Evolutionary conservation across 1,140 invertebrate genomes (phyloP), one percentile per base, ranked within the genome.

Genomic region (Caenorhabditis inopinata): DNA sequence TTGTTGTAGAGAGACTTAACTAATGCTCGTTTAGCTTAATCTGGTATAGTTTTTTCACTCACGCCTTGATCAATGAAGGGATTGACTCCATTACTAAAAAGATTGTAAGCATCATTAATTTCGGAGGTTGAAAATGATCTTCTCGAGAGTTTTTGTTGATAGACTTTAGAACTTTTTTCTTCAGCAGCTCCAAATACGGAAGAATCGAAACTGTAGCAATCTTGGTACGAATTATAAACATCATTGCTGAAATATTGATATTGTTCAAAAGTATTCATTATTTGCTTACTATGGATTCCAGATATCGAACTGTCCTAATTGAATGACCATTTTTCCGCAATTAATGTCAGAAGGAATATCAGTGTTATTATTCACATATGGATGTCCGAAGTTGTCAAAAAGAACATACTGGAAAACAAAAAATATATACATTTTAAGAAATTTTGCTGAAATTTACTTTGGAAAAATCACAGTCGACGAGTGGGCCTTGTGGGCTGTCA

Each of bases 1-100:
- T 88, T 88, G 53, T 83, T 86, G 12, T 79, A 77, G 47, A 88
- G 83, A 83, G 88, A 85, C 68, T 89, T n/a, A 35, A 74, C 38
- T 46, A 16, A 18, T 48, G 35, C 2, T 62, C 18, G 7, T 32
- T 23, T 38, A 1, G 35, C 27, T 45, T 21, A 76, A 16, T 5
- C 2, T 49, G 0, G 14, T 32, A 25, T 35, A 16, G 6, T 25
- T 6, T 12, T 12, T 47, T 68, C 14, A 38, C 74, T 32, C 14
- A 78, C 73, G 16, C 81, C 78, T 47, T 78, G 62, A 32, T 79
- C 81, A 18, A 82, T 38, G 81, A 79, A 80, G 11, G 46, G 27
- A 45, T 79, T 73, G 23, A 53, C 16, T 42, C 47, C 68, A 47
- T n/a, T 74, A 58, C 51, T 76, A 46, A 82, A 47, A 16, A 62